Conservation (phyloP, 2,888 invertebrate genomes). For the Cerceris ruficornis region DNA sequence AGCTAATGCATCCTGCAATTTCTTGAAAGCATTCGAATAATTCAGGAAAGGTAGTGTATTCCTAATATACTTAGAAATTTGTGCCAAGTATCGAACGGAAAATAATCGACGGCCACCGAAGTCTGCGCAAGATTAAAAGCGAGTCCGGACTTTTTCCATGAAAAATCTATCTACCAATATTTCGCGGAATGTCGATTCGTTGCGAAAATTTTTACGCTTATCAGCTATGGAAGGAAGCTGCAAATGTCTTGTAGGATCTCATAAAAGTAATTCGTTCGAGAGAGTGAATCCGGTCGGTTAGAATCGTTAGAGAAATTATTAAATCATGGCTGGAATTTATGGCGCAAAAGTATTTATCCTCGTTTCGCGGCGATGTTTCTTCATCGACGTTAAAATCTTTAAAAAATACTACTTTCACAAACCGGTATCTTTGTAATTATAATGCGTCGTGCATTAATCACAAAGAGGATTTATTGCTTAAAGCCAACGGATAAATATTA, state of each 20-base stretch:
- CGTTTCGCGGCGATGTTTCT: not conserved
- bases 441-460: conserved; percentile 20
- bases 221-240: no score
- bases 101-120: conserved; percentile 45
- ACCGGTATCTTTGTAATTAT: conserved; percentile 7
- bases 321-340: not conserved
- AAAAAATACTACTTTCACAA: not conserved
- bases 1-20: conserved; percentile 70
- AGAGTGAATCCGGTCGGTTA: not conserved
- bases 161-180: not conserved
- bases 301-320: not conserved
- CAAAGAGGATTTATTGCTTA: conserved; percentile 50
- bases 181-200: not conserved
- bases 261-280: not conserved
- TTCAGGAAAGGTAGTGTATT: conserved; percentile 64
- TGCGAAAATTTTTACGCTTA: not conserved
- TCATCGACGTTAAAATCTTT: not conserved
- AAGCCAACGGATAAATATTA: conserved; percentile 52
- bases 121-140: conserved; percentile 50
- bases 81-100: conserved; percentile 57
- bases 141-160: conserved; percentile 25
- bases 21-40: conserved; percentile 70
- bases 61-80: conserved; percentile 68
- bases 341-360: not conserved
- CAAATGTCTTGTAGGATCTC: no score